Conservation (phyloP, 1,140 invertebrate species). For the Saccostrea echinata region DNA sequence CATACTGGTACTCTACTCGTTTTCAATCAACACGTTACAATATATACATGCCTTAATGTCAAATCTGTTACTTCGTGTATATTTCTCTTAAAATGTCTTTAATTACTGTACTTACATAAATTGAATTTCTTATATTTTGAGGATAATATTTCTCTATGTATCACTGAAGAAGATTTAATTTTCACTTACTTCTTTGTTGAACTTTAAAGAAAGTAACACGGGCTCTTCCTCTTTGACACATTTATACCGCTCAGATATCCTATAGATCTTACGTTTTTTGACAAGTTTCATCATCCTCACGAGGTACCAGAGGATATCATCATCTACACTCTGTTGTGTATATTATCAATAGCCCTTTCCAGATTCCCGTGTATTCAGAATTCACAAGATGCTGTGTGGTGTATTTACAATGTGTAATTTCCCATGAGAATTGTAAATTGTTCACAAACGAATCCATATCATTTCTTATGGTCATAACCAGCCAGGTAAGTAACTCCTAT, state of each 20-base stretch:
- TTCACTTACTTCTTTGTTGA: background rate
- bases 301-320: background rate
- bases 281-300: slow-evolving; percentile 20
- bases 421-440: slow-evolving; percentile 11
- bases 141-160: too few species aligned
- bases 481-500: background rate
- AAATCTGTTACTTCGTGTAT: too few species aligned
- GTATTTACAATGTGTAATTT: background rate
- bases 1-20: background rate
- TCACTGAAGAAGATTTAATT: too few species aligned
- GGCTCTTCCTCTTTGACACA: background rate
- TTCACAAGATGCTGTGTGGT: background rate
- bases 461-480: background rate
- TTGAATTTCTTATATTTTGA: background rate
- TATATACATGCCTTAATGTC: too few species aligned
- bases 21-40: background rate
- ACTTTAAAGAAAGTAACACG: background rate
- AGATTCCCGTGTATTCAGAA: background rate
- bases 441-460: background rate
- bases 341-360: background rate
- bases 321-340: background rate
- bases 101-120: background rate
- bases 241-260: background rate
- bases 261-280: background rate
- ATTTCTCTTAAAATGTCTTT: too few species aligned